phyloP scores from a whole-genome alignment of 2,888 invertebrate species.

The Hirudinaria manillensis region DNA sequence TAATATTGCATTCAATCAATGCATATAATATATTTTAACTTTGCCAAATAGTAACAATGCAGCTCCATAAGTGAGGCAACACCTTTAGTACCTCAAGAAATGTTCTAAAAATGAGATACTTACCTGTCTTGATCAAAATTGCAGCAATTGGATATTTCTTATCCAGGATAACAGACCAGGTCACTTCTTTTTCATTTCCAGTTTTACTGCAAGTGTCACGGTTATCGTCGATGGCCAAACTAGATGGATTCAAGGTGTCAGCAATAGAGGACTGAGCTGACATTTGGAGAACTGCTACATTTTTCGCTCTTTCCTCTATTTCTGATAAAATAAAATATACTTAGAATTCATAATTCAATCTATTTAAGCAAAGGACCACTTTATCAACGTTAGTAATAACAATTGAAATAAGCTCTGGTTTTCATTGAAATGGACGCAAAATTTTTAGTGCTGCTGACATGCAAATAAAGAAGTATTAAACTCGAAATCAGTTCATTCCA shows the following conservation, averaged over 20 bases:
- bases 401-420: no score
- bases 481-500: no score
- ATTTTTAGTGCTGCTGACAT: no score
- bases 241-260: constrained; percentile 27
- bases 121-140: constrained; percentile 33
- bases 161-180: constrained; percentile 33
- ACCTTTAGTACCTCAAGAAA: no score
- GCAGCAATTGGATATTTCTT: constrained; percentile 24
- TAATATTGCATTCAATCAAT: neutral
- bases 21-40: no score
- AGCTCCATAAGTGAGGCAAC: no score
- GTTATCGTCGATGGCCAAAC: constrained; percentile 34
- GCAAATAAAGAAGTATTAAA: no score
- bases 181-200: constrained; percentile 14
- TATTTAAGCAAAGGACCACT: no score
- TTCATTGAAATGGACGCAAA: no score
- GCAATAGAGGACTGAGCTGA: constrained; percentile 27
- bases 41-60: no score
- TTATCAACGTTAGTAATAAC: no score
- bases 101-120: neutral
- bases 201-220: constrained; percentile 28
- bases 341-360: no score
- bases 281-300: constrained; percentile 25
- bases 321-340: neutral
- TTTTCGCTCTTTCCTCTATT: constrained; percentile 12